Base-by-base conservation (phyloP, 1,140 invertebrate species). In the Caenorhabditis remanei region DNA sequence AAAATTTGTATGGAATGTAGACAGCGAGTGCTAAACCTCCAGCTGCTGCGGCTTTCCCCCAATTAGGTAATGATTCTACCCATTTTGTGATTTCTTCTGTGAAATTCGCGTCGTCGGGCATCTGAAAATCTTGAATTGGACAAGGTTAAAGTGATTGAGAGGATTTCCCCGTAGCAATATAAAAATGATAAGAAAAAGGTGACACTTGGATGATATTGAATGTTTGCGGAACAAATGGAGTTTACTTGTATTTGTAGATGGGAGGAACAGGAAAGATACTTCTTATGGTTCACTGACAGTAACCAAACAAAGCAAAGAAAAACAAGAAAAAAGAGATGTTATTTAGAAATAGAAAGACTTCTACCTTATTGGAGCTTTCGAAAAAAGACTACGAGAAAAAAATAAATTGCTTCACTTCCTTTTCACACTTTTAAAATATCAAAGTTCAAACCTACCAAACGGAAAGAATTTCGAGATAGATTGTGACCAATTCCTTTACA, bases 21-120 rank as follows among this genome's bases (percentile, higher is more conserved):
- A 89, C 41, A 40, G 50, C 75, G 14, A 89, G 58, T 11, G 83
- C 83, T 0, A 71, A 58, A 14, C 88, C 88, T 16, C 88, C 88
- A n/a, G 85, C 88, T 1, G 83, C 85, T 3, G 83, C 71, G 3
- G 88, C 87, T 46, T 89, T 89, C 8, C 88, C 88, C 88, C 88
- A 89, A 55, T 48, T 71, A 3, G 88, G 88, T 13, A 89, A 50
- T 4, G 56, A 83, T 55, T 89, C 88, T 24, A 88, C 46, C 50
- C 63, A 82, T 61, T 79, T 48, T 65, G 87, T 50, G n/a, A 85
- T 48, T 16, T 88, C 84, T 24, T 88, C 83, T 40, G 63, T 87
- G 41, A 87, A 79, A 24, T 79, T 79, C 11, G 71, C 16, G 43
- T 50, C 40, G 14, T 21, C 46, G 50, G 71, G 46, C 71, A 79